Conservation (phyloP, 1,140 invertebrate genomes). For the Drosophila ficusphila region DNA sequence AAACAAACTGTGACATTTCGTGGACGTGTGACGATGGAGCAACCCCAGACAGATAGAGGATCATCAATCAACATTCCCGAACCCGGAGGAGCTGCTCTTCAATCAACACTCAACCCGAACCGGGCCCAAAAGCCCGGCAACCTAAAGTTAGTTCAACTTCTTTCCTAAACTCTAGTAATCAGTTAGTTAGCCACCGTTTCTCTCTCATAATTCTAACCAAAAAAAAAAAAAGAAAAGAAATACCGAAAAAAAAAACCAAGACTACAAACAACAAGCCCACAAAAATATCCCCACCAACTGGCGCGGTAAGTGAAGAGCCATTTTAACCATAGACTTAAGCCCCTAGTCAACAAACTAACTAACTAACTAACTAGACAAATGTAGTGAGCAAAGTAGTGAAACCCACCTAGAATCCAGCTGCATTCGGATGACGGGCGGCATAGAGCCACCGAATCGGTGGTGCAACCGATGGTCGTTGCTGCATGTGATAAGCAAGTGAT, state of each 20-base stretch:
- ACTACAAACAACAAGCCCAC: conserved; percentile 67
- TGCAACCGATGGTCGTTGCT: conserved; percentile 29
- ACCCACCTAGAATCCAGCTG: conserved; percentile 44
- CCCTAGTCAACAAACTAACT: too few species aligned
- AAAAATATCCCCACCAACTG: conserved; percentile 52
- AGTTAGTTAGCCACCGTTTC: conserved; percentile 35
- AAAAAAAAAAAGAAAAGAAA: conserved; percentile 21
- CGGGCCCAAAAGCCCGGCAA: conserved; percentile 13
- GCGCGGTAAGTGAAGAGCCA: conserved; percentile 76
- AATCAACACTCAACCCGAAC: conserved; percentile 67
- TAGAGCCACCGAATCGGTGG: conserved; percentile 11
- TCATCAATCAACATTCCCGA: conserved; percentile 42
- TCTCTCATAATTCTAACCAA: conserved; percentile 47
- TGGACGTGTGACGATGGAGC: conserved; percentile 41
- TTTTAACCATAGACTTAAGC: conserved; percentile 53
- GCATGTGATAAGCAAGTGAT: conserved; percentile 51
- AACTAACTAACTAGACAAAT: conserved; percentile 56
- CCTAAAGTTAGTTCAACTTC: conserved; percentile 38
- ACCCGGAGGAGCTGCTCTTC: conserved; percentile 44
- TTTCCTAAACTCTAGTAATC: conserved; percentile 24
- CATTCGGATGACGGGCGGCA: conserved; percentile 38
- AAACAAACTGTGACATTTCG: conserved; percentile 64
- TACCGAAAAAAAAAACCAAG: conserved; percentile 41
- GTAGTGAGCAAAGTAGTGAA: conserved; percentile 46
- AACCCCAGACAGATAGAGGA: conserved; percentile 18